Evolutionary conservation across 2,113 vertebrate species (phyloP).

Genomic region (Saimiri boliviensis): DNA sequence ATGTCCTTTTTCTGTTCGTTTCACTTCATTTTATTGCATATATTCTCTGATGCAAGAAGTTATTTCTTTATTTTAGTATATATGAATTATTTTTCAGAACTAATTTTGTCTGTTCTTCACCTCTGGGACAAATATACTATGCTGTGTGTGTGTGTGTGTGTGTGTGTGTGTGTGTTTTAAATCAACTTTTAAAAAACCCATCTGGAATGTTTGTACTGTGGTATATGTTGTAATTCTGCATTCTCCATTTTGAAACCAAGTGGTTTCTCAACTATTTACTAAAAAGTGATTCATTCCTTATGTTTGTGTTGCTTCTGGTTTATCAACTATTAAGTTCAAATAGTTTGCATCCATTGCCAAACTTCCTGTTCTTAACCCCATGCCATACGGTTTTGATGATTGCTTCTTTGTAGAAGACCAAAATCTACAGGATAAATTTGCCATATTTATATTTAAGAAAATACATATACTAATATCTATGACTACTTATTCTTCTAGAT

Average conservation of each 20-base stretch:
- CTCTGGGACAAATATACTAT: conserved; percentile 6
- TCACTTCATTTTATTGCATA: conserved; percentile 13
- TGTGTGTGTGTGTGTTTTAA: too few relatives aligned
- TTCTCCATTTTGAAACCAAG: conserved; percentile 34
- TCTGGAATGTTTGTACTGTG: neutral
- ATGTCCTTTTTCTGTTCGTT: conserved; percentile 13
- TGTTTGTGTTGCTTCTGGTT: conserved; percentile 19
- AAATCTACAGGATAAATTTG: conserved; percentile 24
- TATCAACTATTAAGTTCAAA: conserved; percentile 13
- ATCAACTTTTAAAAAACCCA: neutral
- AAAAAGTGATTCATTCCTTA: conserved; percentile 27
- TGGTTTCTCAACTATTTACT: neutral
- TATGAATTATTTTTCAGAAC: conserved; percentile 35
- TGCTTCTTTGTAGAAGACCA: conserved; percentile 21
- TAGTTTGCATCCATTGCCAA: neutral
- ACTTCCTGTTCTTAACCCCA: neutral
- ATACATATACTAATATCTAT: neutral
- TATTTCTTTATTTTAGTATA: conserved; percentile 17
- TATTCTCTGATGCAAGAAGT: conserved; percentile 1
- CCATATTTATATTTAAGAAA: conserved; percentile 48
- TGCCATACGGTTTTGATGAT: conserved; percentile 24
- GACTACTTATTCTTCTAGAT: conserved; percentile 8
- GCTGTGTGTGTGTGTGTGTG: too few relatives aligned
- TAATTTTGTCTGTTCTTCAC: conserved; percentile 10
- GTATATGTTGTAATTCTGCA: neutral